Percentiles rank a stretch among this genome's conserved stretches.
Evolutionary conservation across 2,797 vertebrate genomes (phyloP).

Genomic region (Allobates femoralis): DNA sequence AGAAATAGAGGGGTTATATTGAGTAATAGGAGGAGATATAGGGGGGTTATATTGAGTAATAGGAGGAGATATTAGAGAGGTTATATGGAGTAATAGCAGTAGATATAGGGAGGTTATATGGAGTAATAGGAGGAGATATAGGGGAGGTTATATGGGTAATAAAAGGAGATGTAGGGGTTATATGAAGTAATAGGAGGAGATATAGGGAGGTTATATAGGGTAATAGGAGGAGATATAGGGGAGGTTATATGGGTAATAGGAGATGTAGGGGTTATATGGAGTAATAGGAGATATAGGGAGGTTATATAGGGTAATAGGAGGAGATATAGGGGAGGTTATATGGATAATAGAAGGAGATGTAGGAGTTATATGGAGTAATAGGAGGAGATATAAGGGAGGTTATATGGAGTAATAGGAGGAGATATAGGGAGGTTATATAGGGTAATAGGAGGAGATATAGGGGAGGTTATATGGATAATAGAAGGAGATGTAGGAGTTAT

Average conservation of each 20-base stretch:
- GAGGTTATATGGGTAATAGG: no score
- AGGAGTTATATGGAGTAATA: no score
- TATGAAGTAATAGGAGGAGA: not conserved
- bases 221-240: no score
- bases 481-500: no score
- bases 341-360: not conserved
- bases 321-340: not conserved
- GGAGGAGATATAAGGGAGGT: no score
- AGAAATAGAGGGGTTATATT: conserved; percentile 12
- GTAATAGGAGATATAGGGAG: not conserved
- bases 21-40: not conserved
- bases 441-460: no score
- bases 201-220: no score
- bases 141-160: not conserved
- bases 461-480: no score
- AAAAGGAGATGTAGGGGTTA: not conserved
- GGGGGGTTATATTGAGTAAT: not conserved
- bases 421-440: no score
- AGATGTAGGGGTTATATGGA: not conserved
- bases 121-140: not conserved
- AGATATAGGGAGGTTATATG: not conserved
- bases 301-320: not conserved
- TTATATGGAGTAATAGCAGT: not conserved
- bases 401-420: no score
- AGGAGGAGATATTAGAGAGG: not conserved